Conservation (phyloP, 2,888 invertebrate genomes). For the Agrotis puta region DNA sequence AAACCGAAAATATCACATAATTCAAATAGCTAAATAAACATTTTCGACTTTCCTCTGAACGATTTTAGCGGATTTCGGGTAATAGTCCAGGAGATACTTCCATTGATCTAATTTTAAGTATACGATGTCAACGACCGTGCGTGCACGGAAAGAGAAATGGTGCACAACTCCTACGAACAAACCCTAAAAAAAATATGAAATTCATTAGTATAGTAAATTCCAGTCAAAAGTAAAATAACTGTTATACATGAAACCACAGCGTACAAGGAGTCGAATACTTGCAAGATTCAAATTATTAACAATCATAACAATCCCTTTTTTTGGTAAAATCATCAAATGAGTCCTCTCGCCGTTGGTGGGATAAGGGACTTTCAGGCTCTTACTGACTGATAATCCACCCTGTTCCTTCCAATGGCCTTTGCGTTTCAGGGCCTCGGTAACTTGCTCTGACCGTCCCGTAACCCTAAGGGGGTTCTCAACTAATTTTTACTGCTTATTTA, state of each 20-base stretch:
- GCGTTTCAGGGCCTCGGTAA: too few relatives aligned
- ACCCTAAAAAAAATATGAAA: conserved; percentile 81
- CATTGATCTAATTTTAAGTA: conserved; percentile 88
- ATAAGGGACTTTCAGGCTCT: too few relatives aligned
- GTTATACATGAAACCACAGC: background rate
- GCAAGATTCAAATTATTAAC: too few relatives aligned
- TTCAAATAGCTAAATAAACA: conserved; percentile 84
- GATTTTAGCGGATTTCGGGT: conserved; percentile 84
- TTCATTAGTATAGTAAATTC: background rate
- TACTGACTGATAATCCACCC: too few relatives aligned
- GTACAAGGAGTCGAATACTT: too few relatives aligned
- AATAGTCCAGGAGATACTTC: conserved; percentile 88
- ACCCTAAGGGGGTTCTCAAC: too few relatives aligned
- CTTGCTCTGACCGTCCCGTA: too few relatives aligned
- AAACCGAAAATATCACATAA: conserved; percentile 3
- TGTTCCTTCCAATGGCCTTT: too few relatives aligned
- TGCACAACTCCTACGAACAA: conserved; percentile 88
- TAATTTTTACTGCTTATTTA: background rate
- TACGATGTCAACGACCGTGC: conserved; percentile 89
- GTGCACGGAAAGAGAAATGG: conserved; percentile 90
- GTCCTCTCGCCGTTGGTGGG: too few relatives aligned
- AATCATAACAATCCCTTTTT: too few relatives aligned
- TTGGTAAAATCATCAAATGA: too few relatives aligned
- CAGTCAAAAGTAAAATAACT: background rate
- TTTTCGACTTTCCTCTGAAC: conserved; percentile 86